Conservation (phyloP, 2,113 vertebrate genomes). For the Sebastes fasciatus region DNA sequence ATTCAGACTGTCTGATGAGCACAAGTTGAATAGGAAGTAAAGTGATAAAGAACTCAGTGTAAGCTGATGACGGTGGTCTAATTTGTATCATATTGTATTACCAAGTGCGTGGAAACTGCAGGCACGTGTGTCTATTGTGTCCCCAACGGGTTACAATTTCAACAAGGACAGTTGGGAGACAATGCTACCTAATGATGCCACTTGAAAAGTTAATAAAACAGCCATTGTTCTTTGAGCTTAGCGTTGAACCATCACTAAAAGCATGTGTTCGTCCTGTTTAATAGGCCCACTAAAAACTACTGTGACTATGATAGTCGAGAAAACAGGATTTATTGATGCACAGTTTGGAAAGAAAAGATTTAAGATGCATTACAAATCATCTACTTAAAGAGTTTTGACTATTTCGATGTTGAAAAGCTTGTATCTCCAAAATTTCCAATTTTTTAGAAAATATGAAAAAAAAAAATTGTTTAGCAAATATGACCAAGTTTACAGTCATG, state of each 20-base stretch:
- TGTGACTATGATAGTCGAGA: neutral
- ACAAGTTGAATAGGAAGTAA: conserved; percentile 31
- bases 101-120: conserved; percentile 52
- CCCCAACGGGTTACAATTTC: conserved; percentile 49
- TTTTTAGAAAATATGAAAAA: neutral
- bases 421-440: neutral
- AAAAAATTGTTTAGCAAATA: neutral
- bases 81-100: conserved; percentile 67
- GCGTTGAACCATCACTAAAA: neutral
- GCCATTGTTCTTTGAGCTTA: neutral
- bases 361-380: no score
- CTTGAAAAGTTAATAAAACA: neutral
- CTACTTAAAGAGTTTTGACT: neutral
- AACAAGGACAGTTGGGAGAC: conserved; percentile 20
- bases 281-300: neutral
- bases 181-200: conserved; percentile 32
- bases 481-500: neutral
- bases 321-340: neutral
- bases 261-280: neutral
- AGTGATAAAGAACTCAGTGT: conserved; percentile 9
- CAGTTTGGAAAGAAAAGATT: no score
- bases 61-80: conserved; percentile 32
- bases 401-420: neutral
- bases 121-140: conserved; percentile 37
- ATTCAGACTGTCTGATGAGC: conserved; percentile 57